Evolutionary conservation across 2,113 vertebrate genomes (phyloP).

Genomic region (Tor tambroides): DNA sequence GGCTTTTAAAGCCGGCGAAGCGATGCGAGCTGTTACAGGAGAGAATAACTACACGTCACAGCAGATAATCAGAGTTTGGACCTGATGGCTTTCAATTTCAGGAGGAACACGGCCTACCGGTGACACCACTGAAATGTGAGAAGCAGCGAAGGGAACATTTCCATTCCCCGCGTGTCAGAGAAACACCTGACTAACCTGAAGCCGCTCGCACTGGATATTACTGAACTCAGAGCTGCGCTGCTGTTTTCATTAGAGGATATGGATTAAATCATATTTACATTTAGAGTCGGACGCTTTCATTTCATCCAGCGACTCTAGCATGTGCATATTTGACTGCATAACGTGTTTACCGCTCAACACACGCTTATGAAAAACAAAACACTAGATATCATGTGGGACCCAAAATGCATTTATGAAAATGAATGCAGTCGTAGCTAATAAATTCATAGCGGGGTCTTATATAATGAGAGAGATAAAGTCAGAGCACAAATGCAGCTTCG

Average conservation of each 20-base stretch:
- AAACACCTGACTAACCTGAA: constrained; percentile 37
- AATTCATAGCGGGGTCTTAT: not conserved
- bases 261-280: constrained; percentile 22
- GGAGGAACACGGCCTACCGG: not conserved
- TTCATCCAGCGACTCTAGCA: not conserved
- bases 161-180: constrained; percentile 21
- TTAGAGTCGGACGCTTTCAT: constrained; percentile 21
- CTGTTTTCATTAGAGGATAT: constrained; percentile 6
- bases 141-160: constrained; percentile 10
- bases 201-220: constrained; percentile 12
- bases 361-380: constrained; percentile 15
- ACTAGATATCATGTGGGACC: not conserved
- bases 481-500: not conserved
- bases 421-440: not conserved
- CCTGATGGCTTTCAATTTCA: not conserved
- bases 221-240: not conserved
- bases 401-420: constrained; percentile 29
- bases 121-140: not conserved
- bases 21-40: not conserved
- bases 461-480: not conserved
- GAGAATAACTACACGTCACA: not conserved
- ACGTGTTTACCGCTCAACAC: not conserved
- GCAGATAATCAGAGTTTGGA: constrained; percentile 20
- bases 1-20: not conserved
- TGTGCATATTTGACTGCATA: not conserved